Conservation (phyloP, 2,888 invertebrate genomes). For the Platerodrilus igneus region DNA sequence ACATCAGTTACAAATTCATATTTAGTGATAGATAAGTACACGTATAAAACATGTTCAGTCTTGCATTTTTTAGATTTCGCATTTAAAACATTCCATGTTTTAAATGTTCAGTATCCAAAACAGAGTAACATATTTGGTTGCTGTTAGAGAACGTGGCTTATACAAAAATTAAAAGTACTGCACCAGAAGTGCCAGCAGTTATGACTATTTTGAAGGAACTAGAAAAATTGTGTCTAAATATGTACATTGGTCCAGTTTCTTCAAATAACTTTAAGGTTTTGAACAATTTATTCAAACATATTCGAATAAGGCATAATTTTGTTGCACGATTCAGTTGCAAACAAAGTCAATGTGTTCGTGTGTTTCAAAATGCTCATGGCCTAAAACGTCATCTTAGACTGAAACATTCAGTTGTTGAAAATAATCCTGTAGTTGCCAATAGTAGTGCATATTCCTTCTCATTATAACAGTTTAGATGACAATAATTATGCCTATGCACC, state of each 20-base stretch:
- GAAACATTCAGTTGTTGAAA: too few species aligned
- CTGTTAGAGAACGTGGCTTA: slow-evolving; percentile 1
- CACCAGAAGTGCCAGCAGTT: background rate
- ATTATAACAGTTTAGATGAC: too few species aligned
- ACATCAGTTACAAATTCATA: too few species aligned
- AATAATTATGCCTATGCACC: too few species aligned
- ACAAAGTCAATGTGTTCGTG: background rate
- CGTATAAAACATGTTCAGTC: too few species aligned
- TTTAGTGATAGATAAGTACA: too few species aligned
- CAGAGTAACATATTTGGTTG: slow-evolving; percentile 8
- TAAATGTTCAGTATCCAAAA: background rate
- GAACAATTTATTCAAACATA: slow-evolving; percentile 3
- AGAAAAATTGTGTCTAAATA: too few species aligned
- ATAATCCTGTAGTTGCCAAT: too few species aligned
- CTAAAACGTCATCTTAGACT: too few species aligned
- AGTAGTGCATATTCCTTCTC: too few species aligned
- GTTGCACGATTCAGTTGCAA: background rate
- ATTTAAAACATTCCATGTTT: slow-evolving; percentile 4
- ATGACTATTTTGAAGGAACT: slow-evolving; percentile 1
- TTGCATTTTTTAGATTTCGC: too few species aligned
- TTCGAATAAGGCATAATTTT: slow-evolving; percentile 4
- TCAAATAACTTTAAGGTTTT: background rate
- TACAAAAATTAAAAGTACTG: slow-evolving; percentile 2
- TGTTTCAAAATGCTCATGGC: too few species aligned
- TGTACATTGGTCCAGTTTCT: slow-evolving; percentile 5